Evolutionary conservation across 37 sponge, comb jelly and placozoan species (phyloP), one percentile per base, ranked within the genome.

Genomic region (Axinella damicornis): DNA sequence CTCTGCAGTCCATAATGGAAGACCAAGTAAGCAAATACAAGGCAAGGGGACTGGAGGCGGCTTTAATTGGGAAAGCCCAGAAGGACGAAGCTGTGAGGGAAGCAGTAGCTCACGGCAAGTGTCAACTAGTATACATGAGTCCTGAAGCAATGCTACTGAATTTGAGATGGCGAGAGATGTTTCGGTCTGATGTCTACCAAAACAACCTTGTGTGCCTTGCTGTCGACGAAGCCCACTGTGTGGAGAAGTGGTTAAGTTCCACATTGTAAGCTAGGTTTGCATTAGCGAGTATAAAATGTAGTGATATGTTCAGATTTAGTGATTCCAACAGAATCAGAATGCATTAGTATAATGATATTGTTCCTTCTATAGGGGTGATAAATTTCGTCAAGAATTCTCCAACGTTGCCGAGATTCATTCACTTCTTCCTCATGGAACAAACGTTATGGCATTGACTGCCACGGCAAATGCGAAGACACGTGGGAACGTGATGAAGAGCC

Each of bases 371-470:
- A 83, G 84, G 84, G 84, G 84, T 53, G 19, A 36, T 1, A 32
- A 80, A 15, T 87, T 87, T 41, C 76, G 82, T 17, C 20, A 20
- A 25, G 88, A 87, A 46, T 87, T 71, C 27, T 73, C 67, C 30
- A 57, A 81, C 46, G 64, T 87, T 28, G 53, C 65, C 27, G 34
- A 71, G 39, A 62, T 87, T 39, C n/a, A 73, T 20, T 18, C 72
- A 2, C 55, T 77, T 15, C 16, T 81, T 12, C 69, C 67, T 17
- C n/a, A 22, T 36, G 24, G 2, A 39, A 35, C 36, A 20, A 88
- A 68, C 40, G 34, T 88, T 2, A 88, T 88, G 79, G 77, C 84
- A 21, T 54, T 81, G 77, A 88, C 89, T 53, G 89, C 89, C 41
- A 88, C 89, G 19, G 89, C 89, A 0, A 88, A 58, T 22, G 14